Percentiles rank a stretch among this genome's conserved stretches.
Conservation (phyloP, 2,888 invertebrate species). For the Aplocera efformata region DNA sequence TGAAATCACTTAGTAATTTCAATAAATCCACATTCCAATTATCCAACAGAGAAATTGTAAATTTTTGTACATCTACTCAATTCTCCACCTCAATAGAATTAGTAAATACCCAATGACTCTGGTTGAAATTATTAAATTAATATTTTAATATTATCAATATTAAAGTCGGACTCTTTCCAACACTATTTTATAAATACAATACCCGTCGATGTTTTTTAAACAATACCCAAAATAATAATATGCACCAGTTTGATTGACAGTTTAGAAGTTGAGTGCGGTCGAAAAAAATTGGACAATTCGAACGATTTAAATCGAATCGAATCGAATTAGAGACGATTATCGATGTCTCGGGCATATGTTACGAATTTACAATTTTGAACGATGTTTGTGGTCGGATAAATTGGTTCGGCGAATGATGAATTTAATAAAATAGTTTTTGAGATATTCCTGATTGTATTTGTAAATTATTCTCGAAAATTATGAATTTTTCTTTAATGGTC, state of each 20-base stretch:
- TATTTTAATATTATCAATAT: constrained; percentile 11
- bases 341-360: constrained; percentile 73
- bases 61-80: no score
- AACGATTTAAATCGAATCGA: constrained; percentile 41
- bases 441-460: no score
- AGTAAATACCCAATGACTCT: no score
- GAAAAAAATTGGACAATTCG: constrained; percentile 31
- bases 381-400: constrained; percentile 37
- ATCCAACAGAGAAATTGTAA: no score
- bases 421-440: constrained; percentile 4
- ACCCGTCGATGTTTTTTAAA: constrained; percentile 45
- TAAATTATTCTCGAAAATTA: no score
- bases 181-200: constrained; percentile 33
- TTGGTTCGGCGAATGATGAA: constrained; percentile 24
- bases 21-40: no score
- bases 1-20: no score
- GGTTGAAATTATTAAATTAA: no score
- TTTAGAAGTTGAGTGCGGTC: constrained; percentile 31
- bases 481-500: no score
- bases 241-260: constrained; percentile 70
- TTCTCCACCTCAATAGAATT: no score
- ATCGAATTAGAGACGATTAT: constrained; percentile 75
- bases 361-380: constrained; percentile 47
- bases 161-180: constrained; percentile 1
- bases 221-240: constrained; percentile 61